Evolutionary conservation across 1,140 invertebrate species (phyloP).

Genomic region (Meloidogyne exigua): DNA sequence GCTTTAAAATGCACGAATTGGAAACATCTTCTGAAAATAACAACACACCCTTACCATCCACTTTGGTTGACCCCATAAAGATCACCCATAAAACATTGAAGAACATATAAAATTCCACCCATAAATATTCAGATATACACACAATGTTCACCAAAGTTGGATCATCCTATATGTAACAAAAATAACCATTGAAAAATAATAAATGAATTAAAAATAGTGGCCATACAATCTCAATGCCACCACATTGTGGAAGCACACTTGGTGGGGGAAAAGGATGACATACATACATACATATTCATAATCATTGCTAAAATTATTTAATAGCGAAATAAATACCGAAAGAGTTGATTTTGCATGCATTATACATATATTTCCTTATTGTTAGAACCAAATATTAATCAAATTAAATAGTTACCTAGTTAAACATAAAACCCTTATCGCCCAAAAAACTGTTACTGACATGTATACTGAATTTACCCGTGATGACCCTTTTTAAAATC

Average conservation of each 20-base stretch:
- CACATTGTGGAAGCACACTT: neutral
- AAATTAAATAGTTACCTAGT: too few species aligned
- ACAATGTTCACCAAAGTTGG: neutral
- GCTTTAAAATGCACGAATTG: neutral
- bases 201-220: constrained; percentile 1
- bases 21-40: neutral
- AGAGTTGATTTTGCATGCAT: neutral
- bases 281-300: neutral
- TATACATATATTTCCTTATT: too few species aligned
- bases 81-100: neutral
- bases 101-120: neutral
- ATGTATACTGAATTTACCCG: neutral
- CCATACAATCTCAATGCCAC: neutral
- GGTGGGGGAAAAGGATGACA: constrained; percentile 3
- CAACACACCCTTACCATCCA: neutral
- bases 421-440: too few species aligned
- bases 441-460: too few species aligned
- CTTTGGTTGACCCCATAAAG: neutral
- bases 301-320: neutral
- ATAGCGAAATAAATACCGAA: neutral
- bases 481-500: neutral
- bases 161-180: neutral
- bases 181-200: constrained; percentile 1
- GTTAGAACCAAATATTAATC: neutral
- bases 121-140: neutral